Conservation (phyloP, 2,113 vertebrate species). For the Clarias macrocephalus region DNA sequence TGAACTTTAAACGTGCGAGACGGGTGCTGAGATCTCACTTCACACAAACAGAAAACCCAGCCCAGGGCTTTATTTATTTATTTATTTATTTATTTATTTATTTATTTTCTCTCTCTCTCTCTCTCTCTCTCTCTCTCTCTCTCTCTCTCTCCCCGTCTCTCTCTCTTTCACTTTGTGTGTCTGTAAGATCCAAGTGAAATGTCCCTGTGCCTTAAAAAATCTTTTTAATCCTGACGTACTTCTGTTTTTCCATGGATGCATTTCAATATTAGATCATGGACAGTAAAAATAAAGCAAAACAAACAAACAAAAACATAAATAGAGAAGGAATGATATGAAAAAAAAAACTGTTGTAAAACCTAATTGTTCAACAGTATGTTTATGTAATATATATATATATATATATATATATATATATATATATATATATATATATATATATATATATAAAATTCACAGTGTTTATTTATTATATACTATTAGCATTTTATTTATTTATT, state of each 20-base stretch:
- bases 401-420: neutral
- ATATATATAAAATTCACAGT: neutral
- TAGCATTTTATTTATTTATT: neutral
- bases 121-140: neutral
- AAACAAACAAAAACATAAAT: neutral
- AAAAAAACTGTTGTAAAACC: neutral
- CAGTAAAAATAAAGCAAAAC: neutral
- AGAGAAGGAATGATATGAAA: neutral
- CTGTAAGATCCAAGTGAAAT: neutral
- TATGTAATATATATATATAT: too few species aligned
- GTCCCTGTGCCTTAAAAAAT: neutral
- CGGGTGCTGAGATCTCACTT: slow-evolving; percentile 59
- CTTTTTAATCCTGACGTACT: neutral
- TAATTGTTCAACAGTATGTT: neutral
- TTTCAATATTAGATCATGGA: neutral
- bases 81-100: too few species aligned
- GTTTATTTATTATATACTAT: neutral
- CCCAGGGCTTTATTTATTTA: slow-evolving; percentile 7
- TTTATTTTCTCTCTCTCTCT: neutral
- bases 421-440: neutral
- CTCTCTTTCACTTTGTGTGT: neutral
- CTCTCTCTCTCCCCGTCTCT: neutral
- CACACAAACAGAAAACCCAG: slow-evolving; percentile 22
- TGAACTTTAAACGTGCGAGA: slow-evolving; percentile 71
- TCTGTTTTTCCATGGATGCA: neutral